These are phyloP conservation scores for Drosophila kurseongensis DNA, from an alignment of 1,140 invertebrate species.

Conservation along the genomic window DNA sequence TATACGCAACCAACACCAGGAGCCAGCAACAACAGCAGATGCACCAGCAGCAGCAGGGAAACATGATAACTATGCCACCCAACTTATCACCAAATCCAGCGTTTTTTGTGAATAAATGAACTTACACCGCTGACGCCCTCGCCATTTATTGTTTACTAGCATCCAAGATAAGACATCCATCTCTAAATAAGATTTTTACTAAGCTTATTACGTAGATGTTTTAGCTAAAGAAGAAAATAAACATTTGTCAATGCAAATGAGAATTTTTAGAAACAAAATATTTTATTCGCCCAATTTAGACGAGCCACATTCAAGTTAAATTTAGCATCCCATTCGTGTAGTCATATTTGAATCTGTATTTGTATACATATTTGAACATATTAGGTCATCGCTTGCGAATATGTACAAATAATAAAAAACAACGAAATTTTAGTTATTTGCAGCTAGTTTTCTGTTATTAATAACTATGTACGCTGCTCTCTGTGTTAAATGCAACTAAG, in stretches of 20 bases:
- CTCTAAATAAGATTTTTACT: conserved; percentile 18
- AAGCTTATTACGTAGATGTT: conserved; percentile 23
- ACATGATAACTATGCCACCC: conserved; percentile 77
- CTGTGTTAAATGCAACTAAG: conserved; percentile 27
- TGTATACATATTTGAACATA: conserved; percentile 3
- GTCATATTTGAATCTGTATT: background rate
- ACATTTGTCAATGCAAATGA: conserved; percentile 7
- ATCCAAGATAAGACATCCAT: conserved; percentile 15
- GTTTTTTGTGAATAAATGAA: conserved; percentile 77
- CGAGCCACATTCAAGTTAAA: background rate
- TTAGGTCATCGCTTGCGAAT: conserved; percentile 2
- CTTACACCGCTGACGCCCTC: background rate
- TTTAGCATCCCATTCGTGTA: background rate
- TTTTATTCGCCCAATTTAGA: conserved; percentile 1
- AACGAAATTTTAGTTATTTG: conserved; percentile 8
- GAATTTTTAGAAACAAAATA: background rate
- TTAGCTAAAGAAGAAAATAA: conserved; percentile 14
- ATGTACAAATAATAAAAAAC: conserved; percentile 18
- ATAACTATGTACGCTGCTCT: conserved; percentile 23
- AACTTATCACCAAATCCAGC: conserved; percentile 71
- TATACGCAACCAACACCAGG: conserved; percentile 95
- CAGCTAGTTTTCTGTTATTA: conserved; percentile 20
- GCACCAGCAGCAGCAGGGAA: conserved; percentile 42
- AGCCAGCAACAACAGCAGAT: conserved; percentile 85
- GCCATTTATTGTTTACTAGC: conserved; percentile 25